These are phyloP conservation scores for Myotis daubentonii DNA, from an alignment of 2,797 vertebrate genomes.

Conservation along the genomic window DNA sequence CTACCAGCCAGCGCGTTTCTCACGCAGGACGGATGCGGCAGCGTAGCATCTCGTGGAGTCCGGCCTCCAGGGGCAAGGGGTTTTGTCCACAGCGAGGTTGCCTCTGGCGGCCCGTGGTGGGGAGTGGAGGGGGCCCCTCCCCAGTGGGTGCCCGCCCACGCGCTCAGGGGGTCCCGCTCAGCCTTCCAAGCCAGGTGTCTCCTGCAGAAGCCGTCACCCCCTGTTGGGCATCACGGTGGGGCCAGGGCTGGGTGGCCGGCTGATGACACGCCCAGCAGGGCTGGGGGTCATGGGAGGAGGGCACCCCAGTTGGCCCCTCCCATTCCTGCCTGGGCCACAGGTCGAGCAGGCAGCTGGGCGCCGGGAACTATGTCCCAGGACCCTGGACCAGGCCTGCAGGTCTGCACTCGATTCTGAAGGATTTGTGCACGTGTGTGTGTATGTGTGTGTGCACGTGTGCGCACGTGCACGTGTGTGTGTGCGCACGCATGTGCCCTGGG, in stretches of 20 bases:
- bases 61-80: not conserved
- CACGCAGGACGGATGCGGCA: not conserved
- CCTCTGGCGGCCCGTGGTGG: rapidly evolving
- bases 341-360: not conserved
- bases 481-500: too few relatives aligned
- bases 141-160: rapidly evolving
- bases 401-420: rapidly evolving
- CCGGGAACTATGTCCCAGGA: not conserved
- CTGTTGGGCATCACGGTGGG: rapidly evolving
- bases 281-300: rapidly evolving
- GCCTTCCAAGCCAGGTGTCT: rapidly evolving
- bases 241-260: rapidly evolving
- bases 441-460: too few relatives aligned
- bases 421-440: too few relatives aligned
- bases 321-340: not conserved
- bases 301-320: rapidly evolving
- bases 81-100: not conserved
- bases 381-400: not conserved
- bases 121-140: not conserved
- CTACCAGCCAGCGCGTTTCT: not conserved
- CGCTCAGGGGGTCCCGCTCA: not conserved
- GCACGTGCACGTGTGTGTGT: too few relatives aligned
- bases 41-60: not conserved
- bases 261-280: rapidly evolving
- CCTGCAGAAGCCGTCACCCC: rapidly evolving